A percentile compares a stretch with the other conserved stretches of the same genome.
Conservation (phyloP, 2,113 vertebrate genomes). For the Rousettus leschenaultii region DNA sequence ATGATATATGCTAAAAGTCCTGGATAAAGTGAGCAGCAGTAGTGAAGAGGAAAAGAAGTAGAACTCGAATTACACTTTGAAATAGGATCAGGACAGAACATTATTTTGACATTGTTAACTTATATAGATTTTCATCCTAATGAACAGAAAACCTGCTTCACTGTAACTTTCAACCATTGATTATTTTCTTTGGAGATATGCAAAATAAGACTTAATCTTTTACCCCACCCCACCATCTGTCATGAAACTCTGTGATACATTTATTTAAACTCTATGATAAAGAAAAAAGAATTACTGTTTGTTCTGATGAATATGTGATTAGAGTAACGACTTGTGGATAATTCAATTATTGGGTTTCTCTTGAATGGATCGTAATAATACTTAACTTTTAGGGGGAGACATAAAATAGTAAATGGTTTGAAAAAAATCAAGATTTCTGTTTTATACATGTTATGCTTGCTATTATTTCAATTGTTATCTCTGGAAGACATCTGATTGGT, state of each 20-base stretch:
- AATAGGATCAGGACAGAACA: background rate
- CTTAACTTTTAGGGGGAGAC: background rate
- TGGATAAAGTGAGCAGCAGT: background rate
- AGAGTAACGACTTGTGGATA: background rate
- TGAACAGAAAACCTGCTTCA: background rate
- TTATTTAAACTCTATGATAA: background rate
- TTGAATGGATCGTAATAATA: background rate
- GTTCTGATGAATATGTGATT: background rate
- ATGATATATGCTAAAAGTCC: background rate
- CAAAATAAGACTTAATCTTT: background rate
- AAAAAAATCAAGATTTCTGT: background rate
- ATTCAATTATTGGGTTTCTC: background rate
- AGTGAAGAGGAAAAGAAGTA: background rate
- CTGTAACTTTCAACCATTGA: background rate
- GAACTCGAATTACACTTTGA: background rate
- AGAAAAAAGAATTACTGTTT: background rate
- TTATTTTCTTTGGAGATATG: background rate
- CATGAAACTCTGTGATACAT: background rate
- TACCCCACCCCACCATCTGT: background rate
- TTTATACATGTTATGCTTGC: background rate
- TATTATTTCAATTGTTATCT: background rate
- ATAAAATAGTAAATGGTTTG: background rate
- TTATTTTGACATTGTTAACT: background rate
- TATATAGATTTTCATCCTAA: background rate
- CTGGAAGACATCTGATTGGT: background rate